These are phyloP conservation scores for Tupaia tana DNA, from an alignment of 2,113 vertebrate genomes.

Conservation along the genomic window DNA sequence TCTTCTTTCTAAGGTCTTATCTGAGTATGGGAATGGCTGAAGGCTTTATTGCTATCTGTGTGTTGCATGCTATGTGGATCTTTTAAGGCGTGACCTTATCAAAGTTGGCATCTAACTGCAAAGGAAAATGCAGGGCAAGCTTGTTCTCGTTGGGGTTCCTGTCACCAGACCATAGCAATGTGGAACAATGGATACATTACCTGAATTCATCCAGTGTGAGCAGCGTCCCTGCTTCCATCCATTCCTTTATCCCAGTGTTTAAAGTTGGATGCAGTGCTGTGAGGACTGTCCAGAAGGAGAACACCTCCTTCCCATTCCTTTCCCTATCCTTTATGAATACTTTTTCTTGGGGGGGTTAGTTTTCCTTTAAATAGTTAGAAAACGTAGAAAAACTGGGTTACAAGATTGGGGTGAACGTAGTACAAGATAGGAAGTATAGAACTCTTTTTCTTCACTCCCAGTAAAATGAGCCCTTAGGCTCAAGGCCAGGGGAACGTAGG, in stretches of 20 bases:
- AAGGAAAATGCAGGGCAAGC: slow-evolving; percentile 85
- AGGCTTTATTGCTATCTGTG: slow-evolving; percentile 84
- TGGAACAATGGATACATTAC: slow-evolving; percentile 81
- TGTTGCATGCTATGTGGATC: slow-evolving; percentile 80
- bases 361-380: slow-evolving; percentile 85
- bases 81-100: slow-evolving; percentile 88
- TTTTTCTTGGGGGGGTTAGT: slow-evolving; percentile 82
- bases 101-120: slow-evolving; percentile 86
- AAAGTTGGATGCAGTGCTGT: slow-evolving; percentile 77
- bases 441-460: slow-evolving; percentile 84
- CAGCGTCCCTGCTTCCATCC: slow-evolving; percentile 79
- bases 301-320: slow-evolving; percentile 44
- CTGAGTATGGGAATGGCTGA: slow-evolving; percentile 81
- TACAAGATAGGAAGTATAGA: slow-evolving; percentile 81
- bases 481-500: slow-evolving; percentile 83
- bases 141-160: slow-evolving; percentile 85
- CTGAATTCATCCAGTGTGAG: slow-evolving; percentile 69
- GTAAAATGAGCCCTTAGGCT: slow-evolving; percentile 87
- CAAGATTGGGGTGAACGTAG: slow-evolving; percentile 82
- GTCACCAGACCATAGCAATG: slow-evolving; percentile 80
- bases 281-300: slow-evolving; percentile 81
- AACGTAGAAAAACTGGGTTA: slow-evolving; percentile 89
- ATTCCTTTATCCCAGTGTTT: slow-evolving; percentile 77
- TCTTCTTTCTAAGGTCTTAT: slow-evolving; percentile 78
- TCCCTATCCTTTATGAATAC: slow-evolving; percentile 72